Evolutionary conservation across 2,888 invertebrate species (phyloP).

Genomic region (Cylindroiulus punctatus): DNA sequence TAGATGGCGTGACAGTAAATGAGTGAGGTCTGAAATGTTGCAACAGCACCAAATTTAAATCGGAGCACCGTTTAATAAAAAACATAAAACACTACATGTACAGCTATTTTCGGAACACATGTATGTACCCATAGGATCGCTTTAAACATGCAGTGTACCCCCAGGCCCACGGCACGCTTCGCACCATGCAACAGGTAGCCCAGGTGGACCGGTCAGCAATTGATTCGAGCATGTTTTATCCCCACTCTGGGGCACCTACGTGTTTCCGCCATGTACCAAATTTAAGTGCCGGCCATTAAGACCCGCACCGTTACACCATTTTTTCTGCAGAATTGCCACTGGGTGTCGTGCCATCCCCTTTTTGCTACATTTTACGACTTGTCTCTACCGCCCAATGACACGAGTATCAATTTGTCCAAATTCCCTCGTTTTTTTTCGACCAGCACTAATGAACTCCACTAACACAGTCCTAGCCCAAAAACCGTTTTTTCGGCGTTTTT

Average conservation of each 20-base stretch:
- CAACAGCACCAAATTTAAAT: too few relatives aligned
- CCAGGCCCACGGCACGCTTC: too few relatives aligned
- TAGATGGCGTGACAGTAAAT: too few relatives aligned
- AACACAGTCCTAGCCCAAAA: neutral
- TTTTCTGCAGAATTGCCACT: neutral
- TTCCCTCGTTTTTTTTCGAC: neutral
- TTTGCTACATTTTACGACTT: constrained; percentile 47
- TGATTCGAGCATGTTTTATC: neutral
- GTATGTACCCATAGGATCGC: too few relatives aligned
- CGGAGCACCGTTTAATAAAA: too few relatives aligned
- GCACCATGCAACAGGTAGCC: neutral
- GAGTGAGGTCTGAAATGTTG: too few relatives aligned
- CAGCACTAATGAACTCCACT: constrained; percentile 49
- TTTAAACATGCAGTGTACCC: too few relatives aligned
- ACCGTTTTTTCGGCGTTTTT: neutral
- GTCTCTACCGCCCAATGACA: constrained; percentile 40
- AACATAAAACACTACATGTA: too few relatives aligned
- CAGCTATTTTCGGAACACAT: too few relatives aligned
- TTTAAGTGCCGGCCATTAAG: neutral
- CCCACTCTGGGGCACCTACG: neutral
- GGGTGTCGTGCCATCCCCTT: constrained; percentile 16
- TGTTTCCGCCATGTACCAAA: constrained; percentile 22
- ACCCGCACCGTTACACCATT: neutral
- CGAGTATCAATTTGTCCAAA: constrained; percentile 51
- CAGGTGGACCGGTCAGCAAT: constrained; percentile 1